phyloP scores from a whole-genome alignment of 1,140 invertebrate genomes.

The Diabrotica virgifera region DNA sequence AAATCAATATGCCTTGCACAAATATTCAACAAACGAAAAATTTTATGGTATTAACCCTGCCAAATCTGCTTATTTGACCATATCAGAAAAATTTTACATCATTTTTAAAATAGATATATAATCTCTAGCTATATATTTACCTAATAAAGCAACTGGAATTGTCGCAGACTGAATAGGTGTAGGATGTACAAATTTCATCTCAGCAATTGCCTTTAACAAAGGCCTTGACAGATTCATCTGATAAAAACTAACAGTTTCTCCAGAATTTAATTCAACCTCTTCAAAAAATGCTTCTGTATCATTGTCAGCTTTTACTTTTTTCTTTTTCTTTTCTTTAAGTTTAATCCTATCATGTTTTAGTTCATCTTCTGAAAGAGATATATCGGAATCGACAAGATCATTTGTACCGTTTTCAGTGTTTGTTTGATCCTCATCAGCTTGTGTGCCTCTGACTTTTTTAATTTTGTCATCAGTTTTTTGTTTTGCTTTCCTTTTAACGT shows the following conservation, averaged over 20 bases:
- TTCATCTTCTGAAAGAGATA: conserved; percentile 68
- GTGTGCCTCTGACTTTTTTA: conserved; percentile 56
- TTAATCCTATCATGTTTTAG: conserved; percentile 65
- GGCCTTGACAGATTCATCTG: conserved; percentile 92
- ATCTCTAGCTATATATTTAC: conserved; percentile 40
- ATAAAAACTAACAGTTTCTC: conserved; percentile 77
- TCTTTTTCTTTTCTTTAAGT: conserved; percentile 58
- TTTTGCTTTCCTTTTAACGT: conserved; percentile 76
- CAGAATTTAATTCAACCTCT: conserved; percentile 59
- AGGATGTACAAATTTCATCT: conserved; percentile 86
- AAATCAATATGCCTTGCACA: no score
- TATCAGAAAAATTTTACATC: conserved; percentile 3
- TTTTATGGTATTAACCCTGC: no score
- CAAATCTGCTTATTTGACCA: background rate
- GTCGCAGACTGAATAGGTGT: conserved; percentile 96
- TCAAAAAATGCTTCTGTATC: conserved; percentile 71
- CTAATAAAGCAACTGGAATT: conserved; percentile 87
- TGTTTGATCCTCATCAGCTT: conserved; percentile 36
- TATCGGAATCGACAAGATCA: conserved; percentile 40
- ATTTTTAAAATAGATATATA: background rate
- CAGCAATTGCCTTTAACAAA: conserved; percentile 81
- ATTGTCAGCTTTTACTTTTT: conserved; percentile 44
- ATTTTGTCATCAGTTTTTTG: conserved; percentile 85
- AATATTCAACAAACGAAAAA: no score
- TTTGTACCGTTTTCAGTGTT: conserved; percentile 30